Base-by-base conservation (phyloP, 2,888 invertebrate species). In the Hirtodrosophila confusa region DNA sequence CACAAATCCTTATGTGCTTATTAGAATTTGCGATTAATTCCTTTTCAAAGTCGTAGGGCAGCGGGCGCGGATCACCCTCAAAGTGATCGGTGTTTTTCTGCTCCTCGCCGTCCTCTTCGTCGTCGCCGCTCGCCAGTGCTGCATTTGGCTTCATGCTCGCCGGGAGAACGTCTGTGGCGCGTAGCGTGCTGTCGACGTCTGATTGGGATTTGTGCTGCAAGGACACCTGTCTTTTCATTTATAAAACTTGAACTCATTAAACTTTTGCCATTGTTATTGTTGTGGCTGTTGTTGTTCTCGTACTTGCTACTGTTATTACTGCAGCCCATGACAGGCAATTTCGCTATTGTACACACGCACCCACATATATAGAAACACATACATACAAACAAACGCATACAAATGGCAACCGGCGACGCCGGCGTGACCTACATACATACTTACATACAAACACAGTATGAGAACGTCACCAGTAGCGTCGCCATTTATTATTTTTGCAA, bases 31-130 rank as follows among this genome's bases (percentile, higher is more conserved):
- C 75, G 45, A 90, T 89, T 3, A 91, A 53, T 60, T 91, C 90
- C 77, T 91, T 90, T 65, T 90, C 90, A 55, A 91, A 90, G 10
- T 80, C 78, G 75, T 90, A 91, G 9, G 90, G 88, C 69, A 90
- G 47, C 10, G 75, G 75, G 3, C 58, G 63, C 8, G 86, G 88
- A 63, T 87, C 88, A 0, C 82, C 85, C n/a, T 86, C 84, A 8
- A 75, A 69, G 17, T 72, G 78, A 54, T 85, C 85, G 45, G 24
- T 44, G 12, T 69, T 60, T 3, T 66, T 39, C 31, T 66, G 63
- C 3, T 64, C 74, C n/a, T 43, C 82, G 29, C 47, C 75, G 9
- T 67, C 74, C 10, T 35, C 58, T 4, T 45, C 55, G 5, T 29
- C 58, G 5, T 29, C 58, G 51, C 54, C 50, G 10, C n/a, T 43